These are phyloP conservation scores for Sebastes matsubarae DNA, from an alignment of 2,797 vertebrate genomes.

Conservation along the genomic window DNA sequence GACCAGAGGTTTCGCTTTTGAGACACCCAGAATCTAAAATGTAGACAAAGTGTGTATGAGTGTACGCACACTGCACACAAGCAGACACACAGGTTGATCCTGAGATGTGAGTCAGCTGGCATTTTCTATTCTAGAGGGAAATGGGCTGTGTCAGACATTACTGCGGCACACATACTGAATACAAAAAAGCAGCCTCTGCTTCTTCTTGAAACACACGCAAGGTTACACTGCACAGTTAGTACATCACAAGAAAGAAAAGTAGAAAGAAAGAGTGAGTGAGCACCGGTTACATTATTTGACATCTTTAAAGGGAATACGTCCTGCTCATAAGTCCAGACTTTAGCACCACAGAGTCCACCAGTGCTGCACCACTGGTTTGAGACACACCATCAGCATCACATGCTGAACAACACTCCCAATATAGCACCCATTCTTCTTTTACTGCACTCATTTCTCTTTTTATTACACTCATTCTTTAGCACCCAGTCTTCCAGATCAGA, in stretches of 20 bases:
- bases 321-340: background rate
- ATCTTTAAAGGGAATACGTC: background rate
- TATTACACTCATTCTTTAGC: slow-evolving; percentile 22
- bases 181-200: slow-evolving; percentile 1
- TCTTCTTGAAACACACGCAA: slow-evolving; percentile 3
- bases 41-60: background rate
- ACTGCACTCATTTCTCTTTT: slow-evolving; percentile 16
- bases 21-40: background rate
- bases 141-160: slow-evolving; percentile 66
- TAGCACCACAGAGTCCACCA: background rate
- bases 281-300: background rate
- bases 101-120: slow-evolving; percentile 52
- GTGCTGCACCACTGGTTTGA: background rate
- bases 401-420: background rate
- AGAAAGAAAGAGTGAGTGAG: background rate
- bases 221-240: slow-evolving; percentile 1
- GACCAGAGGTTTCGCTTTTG: background rate
- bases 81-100: slow-evolving; percentile 34
- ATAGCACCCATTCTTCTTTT: background rate
- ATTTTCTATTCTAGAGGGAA: slow-evolving; percentile 64
- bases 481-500: slow-evolving; percentile 2
- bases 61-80: background rate
- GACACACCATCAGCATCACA: background rate
- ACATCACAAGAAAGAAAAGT: background rate
- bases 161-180: slow-evolving; percentile 33